These are phyloP conservation scores for Penaeus indicus DNA, from an alignment of 1,140 invertebrate species.

Conservation along the genomic window DNA sequence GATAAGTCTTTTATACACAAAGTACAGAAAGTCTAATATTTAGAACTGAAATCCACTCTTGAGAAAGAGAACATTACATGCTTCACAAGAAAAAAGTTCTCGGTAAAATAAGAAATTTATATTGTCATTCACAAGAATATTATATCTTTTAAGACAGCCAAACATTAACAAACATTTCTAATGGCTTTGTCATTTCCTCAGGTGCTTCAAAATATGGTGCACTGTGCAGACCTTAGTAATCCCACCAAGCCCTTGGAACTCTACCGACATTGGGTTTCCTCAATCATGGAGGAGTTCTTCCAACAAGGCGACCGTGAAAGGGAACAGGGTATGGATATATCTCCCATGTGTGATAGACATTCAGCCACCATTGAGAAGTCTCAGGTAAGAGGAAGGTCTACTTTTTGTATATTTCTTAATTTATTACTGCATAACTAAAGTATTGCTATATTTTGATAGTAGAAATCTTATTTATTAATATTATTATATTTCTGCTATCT, in stretches of 20 bases:
- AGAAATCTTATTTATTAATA: neutral
- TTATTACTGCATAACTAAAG: neutral
- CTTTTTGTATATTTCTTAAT: neutral
- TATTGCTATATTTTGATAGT: neutral
- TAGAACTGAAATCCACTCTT: no score
- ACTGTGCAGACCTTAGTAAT: slow-evolving; percentile 98
- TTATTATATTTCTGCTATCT: neutral
- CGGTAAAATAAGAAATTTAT: no score
- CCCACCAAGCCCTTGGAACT: slow-evolving; percentile 97
- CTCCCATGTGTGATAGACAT: slow-evolving; percentile 96
- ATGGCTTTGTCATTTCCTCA: slow-evolving; percentile 70
- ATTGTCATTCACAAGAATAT: no score
- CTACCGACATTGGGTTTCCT: slow-evolving; percentile 92
- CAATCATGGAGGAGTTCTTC: slow-evolving; percentile 98
- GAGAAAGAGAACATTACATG: no score
- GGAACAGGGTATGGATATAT: slow-evolving; percentile 94
- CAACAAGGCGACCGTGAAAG: slow-evolving; percentile 94
- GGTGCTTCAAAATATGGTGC: slow-evolving; percentile 98
- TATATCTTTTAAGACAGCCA: no score
- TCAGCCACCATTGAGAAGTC: slow-evolving; percentile 98
- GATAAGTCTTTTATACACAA: no score
- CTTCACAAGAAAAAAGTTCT: no score
- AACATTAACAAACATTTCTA: no score
- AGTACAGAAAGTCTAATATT: no score
- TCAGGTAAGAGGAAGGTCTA: slow-evolving; percentile 76